These are phyloP conservation scores for Diachasmimorpha longicaudata DNA, from an alignment of 1,140 invertebrate genomes.

Conservation along the genomic window DNA sequence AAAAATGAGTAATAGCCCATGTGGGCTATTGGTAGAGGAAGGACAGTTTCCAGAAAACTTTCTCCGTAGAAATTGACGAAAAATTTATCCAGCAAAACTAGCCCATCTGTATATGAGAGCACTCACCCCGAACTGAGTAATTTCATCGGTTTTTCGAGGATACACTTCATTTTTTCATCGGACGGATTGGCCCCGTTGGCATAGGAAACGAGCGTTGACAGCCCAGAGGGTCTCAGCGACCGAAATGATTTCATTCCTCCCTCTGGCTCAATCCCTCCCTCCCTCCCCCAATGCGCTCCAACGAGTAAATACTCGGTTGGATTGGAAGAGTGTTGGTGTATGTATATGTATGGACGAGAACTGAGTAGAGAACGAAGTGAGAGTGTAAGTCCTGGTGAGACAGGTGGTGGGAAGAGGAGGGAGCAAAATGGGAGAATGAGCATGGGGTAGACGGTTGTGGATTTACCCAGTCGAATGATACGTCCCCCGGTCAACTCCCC, in stretches of 20 bases:
- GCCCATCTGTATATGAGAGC: too few species aligned
- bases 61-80: too few species aligned
- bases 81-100: too few species aligned
- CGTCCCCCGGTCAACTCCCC: neutral
- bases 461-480: conserved; percentile 15
- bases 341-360: neutral
- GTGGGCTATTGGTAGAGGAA: too few species aligned
- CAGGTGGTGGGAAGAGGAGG: neutral
- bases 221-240: conserved; percentile 1
- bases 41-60: too few species aligned
- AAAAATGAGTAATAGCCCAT: too few species aligned
- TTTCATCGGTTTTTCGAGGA: too few species aligned
- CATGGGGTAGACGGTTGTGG: neutral
- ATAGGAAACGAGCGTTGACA: conserved; percentile 6
- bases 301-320: neutral
- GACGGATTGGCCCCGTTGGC: neutral
- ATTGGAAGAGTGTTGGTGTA: neutral
- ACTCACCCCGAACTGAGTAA: too few species aligned
- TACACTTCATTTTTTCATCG: conserved; percentile 1
- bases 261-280: conserved; percentile 12
- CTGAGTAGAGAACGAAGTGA: neutral
- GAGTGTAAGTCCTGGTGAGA: neutral
- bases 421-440: neutral
- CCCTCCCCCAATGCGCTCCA: neutral
- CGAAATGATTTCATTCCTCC: conserved; percentile 30